Percentiles rank a stretch among this genome's conserved stretches.
phyloP scores from a whole-genome alignment of 2,113 vertebrate species.

The Hyperoodon ampullatus region DNA sequence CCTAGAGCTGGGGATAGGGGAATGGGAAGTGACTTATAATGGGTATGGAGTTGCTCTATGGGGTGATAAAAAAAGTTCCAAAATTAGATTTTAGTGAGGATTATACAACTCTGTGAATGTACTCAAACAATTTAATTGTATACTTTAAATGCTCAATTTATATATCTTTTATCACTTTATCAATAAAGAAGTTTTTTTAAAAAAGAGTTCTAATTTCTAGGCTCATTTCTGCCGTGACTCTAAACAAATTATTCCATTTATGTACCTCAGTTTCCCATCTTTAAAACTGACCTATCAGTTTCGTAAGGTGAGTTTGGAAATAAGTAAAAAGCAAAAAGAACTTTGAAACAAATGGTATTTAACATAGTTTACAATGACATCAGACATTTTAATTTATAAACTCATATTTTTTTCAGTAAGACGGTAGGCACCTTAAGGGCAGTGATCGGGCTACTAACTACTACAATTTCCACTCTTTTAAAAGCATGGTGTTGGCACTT shows the following conservation, averaged over 20 bases:
- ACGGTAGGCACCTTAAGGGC: background rate
- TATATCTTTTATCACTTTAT: background rate
- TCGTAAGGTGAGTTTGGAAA: conserved; percentile 35
- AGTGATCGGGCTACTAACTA: background rate
- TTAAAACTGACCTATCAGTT: conserved; percentile 6
- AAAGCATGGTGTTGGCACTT: conserved; percentile 9
- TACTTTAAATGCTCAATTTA: background rate
- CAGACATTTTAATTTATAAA: conserved; percentile 37
- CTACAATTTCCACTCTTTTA: background rate
- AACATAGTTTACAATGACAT: conserved; percentile 5
- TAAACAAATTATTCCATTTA: background rate
- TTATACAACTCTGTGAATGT: background rate
- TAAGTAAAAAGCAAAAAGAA: conserved; percentile 15
- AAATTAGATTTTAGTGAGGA: conserved; percentile 30
- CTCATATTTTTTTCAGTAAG: conserved; percentile 43
- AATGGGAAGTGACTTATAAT: background rate
- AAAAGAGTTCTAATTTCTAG: conserved; percentile 11
- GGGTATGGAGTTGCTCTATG: background rate
- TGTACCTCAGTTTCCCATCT: background rate
- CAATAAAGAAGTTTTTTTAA: background rate
- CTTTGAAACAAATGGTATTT: conserved; percentile 5
- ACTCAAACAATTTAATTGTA: background rate
- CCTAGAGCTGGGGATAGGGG: too few species aligned
- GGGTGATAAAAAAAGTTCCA: background rate
- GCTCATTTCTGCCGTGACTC: background rate